Evolutionary conservation across 2,888 invertebrate genomes (phyloP).

Genomic region (Homarus gammarus): DNA sequence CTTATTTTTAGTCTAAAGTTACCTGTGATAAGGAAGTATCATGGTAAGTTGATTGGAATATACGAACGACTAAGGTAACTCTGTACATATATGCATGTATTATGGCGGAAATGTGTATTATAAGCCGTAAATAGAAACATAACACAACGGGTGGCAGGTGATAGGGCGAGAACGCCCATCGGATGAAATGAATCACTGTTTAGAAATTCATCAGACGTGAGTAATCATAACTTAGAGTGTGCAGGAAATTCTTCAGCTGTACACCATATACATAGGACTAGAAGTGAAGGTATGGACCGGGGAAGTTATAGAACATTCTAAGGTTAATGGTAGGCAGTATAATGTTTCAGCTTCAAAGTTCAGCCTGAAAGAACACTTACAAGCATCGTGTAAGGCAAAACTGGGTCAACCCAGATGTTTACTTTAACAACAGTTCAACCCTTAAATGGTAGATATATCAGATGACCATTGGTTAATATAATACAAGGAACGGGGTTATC

Average conservation of each 20-base stretch:
- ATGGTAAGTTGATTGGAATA: slow-evolving; percentile 49
- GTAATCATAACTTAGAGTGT: neutral
- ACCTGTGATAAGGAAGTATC: slow-evolving; percentile 45
- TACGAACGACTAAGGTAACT: neutral
- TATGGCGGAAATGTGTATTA: neutral
- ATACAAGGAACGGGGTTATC: no score
- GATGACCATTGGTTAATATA: no score
- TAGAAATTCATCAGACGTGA: slow-evolving; percentile 7
- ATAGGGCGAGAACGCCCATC: slow-evolving; percentile 59
- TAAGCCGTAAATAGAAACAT: neutral
- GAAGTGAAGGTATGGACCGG: no score
- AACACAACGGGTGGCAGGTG: slow-evolving; percentile 13
- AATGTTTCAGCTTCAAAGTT: neutral
- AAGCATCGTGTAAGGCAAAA: neutral
- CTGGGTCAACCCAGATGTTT: neutral
- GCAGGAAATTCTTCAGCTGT: neutral
- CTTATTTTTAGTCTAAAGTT: slow-evolving; percentile 58
- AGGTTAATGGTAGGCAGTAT: neutral
- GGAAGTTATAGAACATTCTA: no score
- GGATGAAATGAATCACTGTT: slow-evolving; percentile 34
- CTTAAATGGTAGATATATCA: no score
- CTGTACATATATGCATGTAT: neutral
- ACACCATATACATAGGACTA: neutral
- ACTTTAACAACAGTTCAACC: no score
- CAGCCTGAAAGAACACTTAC: no score